Base-by-base conservation (phyloP, 2,113 vertebrate genomes). In the Nibea coibor region DNA sequence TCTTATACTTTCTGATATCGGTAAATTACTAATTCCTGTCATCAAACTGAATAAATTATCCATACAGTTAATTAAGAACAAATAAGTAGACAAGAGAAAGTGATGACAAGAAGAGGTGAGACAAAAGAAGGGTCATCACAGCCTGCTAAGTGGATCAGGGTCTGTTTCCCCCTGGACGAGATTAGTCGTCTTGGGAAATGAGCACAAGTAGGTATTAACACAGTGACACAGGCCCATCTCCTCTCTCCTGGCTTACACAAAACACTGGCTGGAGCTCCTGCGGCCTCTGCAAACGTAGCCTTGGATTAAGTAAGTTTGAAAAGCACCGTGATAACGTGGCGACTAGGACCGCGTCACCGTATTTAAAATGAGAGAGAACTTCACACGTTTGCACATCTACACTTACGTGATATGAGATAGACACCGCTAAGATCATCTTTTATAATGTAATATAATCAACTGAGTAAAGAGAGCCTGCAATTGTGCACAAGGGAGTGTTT, bases 131-230 rank as follows among this genome's bases (percentile, higher is more conserved):
- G 24, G 53, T 82, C 59, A 64, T 65, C 68, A 15, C 57, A 71
- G 75, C 35, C 65, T 28, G 61, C 68, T 89, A 82, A 88, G 79
- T 82, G 84, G 87, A 89, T 92, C 84, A 85, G 85, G 58, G 65
- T 81, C 85, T 7, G n/a, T 80, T 80, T 80, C 39, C 81, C 71
- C 45, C 56, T 59, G 22, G n/a, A 63, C 50, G 42, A 84, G 88
- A 90, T 92, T 87, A 91, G 57, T 75, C 20, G 51, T 78, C 86
- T 80, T 59, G 82, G 72, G 74, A 82, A 93, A 90, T 67, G 42
- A 92, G 90, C 62, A 77, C 87, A 93, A 92, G 88, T 66, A 85
- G 86, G 88, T 81, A 91, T 93, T 92, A 92, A 78, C 87, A 87
- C 86, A 89, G 81, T 91, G 90, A 92, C 90, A 88, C 77, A 51